phyloP scores from a whole-genome alignment of 2,113 vertebrate genomes.

The Mobula birostris region DNA sequence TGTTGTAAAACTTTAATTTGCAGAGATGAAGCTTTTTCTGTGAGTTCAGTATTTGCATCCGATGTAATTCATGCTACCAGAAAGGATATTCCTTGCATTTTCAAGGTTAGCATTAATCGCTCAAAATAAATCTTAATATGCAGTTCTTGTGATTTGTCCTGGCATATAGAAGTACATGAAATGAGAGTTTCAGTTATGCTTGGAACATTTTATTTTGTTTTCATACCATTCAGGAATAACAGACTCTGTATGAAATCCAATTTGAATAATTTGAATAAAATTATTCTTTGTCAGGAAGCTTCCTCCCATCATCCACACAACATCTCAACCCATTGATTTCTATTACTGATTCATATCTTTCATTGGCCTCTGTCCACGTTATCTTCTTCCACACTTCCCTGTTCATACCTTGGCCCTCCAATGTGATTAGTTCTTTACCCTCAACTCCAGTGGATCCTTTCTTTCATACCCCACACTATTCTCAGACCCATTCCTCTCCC shows the following conservation, averaged over 20 bases:
- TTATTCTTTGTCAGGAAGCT: not conserved
- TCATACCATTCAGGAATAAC: not conserved
- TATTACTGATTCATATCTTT: too few relatives aligned
- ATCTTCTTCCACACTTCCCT: too few relatives aligned
- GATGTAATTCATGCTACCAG: constrained; percentile 92
- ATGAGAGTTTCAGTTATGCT: not conserved
- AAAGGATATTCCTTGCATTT: constrained; percentile 93
- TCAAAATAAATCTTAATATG: not conserved
- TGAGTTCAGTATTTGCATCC: constrained; percentile 86
- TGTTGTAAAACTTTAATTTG: constrained; percentile 40
- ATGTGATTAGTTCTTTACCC: too few relatives aligned
- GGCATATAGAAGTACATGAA: not conserved
- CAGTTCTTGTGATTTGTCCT: not conserved
- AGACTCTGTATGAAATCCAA: not conserved
- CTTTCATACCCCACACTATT: too few relatives aligned
- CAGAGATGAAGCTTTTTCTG: constrained; percentile 91
- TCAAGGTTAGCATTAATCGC: constrained; percentile 66
- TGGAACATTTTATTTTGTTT: not conserved
- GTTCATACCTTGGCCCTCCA: too few relatives aligned
- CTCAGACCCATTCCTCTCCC: too few relatives aligned
- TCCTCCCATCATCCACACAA: too few relatives aligned
- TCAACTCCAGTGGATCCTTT: too few relatives aligned
- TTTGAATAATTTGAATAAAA: not conserved
- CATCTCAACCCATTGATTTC: too few relatives aligned
- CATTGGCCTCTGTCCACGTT: too few relatives aligned